Evolutionary conservation across 2,797 vertebrate species (phyloP).

Genomic region (Urophycis tenuis): DNA sequence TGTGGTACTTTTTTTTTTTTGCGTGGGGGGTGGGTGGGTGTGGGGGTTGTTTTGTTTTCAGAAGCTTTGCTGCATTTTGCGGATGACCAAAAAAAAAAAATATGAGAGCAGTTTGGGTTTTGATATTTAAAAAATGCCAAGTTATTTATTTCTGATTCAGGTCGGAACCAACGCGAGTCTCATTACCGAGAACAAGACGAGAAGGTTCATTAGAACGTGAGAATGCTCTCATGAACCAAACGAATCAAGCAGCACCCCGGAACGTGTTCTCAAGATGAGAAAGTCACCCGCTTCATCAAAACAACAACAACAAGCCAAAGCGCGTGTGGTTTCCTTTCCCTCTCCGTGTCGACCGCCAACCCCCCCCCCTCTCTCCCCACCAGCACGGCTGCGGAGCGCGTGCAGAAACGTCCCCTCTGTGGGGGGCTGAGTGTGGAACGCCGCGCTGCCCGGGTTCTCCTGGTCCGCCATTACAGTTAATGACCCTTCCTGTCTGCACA

Average conservation of each 20-base stretch:
- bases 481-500: constrained; percentile 90
- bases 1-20: constrained; percentile 40
- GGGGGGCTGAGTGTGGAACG: constrained; percentile 27
- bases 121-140: too few relatives aligned
- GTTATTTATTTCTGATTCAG: not conserved
- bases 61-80: not conserved
- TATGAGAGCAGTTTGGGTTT: not conserved
- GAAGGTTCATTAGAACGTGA: not conserved
- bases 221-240: not conserved
- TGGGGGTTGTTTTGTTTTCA: not conserved
- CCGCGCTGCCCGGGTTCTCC: constrained; percentile 58
- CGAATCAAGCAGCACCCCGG: not conserved
- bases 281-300: not conserved
- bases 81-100: not conserved
- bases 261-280: not conserved
- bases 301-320: not conserved
- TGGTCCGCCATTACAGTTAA: constrained; percentile 89
- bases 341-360: too few relatives aligned
- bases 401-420: not conserved
- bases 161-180: not conserved
- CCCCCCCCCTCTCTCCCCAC: too few relatives aligned
- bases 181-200: not conserved
- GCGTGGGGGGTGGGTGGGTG: too few relatives aligned
- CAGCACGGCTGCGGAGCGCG: not conserved
- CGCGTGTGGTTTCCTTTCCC: too few relatives aligned